A percentile compares a stretch with the other conserved stretches of the same genome.
Conservation (phyloP, 1,140 invertebrate species). For the Doryteuthis pealeii region DNA sequence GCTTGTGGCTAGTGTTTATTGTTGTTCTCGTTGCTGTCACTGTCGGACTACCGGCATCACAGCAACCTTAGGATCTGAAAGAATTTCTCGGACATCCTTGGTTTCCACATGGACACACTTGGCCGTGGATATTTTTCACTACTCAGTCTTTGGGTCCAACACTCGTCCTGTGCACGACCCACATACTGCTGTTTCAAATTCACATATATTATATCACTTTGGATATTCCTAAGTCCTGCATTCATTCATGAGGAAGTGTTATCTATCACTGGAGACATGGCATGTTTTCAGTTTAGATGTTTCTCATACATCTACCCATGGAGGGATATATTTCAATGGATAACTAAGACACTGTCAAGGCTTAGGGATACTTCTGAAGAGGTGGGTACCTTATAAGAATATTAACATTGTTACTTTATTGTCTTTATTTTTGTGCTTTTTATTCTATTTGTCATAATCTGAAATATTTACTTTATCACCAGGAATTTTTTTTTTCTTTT, state of each 20-base stretch:
- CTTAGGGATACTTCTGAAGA: not conserved
- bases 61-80: no score
- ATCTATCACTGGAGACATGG: not conserved
- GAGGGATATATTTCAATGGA: slow-evolving; percentile 5
- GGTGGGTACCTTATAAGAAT: no score
- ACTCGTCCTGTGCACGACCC: not conserved
- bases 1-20: no score
- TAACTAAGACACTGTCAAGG: not conserved
- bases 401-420: no score
- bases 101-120: not conserved
- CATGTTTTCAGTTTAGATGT: slow-evolving; percentile 8
- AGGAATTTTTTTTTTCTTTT: no score
- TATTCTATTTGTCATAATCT: no score
- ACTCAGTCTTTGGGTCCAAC: not conserved
- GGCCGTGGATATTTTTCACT: not conserved
- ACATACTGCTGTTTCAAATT: not conserved
- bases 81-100: not conserved
- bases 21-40: no score
- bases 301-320: slow-evolving; percentile 1
- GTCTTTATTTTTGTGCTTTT: no score
- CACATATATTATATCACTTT: not conserved
- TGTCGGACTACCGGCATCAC: no score
- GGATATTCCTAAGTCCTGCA: no score
- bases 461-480: no score
- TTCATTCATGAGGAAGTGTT: not conserved